phyloP scores from a whole-genome alignment of 2,888 invertebrate genomes.

The Caenorhabditis panamensis region DNA sequence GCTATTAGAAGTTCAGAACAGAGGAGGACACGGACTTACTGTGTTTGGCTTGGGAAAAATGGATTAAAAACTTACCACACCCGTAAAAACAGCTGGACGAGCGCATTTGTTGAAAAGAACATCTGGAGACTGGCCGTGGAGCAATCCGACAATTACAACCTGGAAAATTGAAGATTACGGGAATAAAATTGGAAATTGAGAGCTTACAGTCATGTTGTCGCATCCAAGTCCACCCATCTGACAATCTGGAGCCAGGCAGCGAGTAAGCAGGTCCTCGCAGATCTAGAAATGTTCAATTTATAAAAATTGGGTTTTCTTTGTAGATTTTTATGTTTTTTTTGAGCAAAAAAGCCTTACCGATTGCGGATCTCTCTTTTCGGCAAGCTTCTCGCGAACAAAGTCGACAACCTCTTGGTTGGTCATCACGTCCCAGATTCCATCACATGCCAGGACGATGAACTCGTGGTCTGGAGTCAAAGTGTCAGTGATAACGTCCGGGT shows the following conservation, averaged over 20 bases:
- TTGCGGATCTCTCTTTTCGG: conserved; percentile 90
- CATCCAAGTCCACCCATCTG: conserved; percentile 95
- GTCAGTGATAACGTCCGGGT: conserved; percentile 91
- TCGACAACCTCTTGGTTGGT: conserved; percentile 90
- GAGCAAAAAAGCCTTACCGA: conserved; percentile 83
- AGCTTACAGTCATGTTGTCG: conserved; percentile 96
- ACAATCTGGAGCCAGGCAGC: conserved; percentile 96
- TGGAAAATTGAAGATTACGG: conserved; percentile 24
- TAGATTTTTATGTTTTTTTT: conserved; percentile 4
- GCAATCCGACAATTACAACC: conserved; percentile 74
- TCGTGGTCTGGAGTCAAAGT: conserved; percentile 93
- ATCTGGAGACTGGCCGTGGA: conserved; percentile 66
- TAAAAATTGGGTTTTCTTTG: too few relatives aligned
- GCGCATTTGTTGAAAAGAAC: conserved; percentile 61
- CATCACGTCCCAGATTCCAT: conserved; percentile 99
- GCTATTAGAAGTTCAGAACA: too few relatives aligned
- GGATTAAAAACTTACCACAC: conserved; percentile 40
- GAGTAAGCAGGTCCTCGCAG: conserved; percentile 94
- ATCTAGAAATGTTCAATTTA: conserved; percentile 84
- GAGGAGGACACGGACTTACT: too few relatives aligned
- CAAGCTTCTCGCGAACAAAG: conserved; percentile 90
- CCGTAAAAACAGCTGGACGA: conserved; percentile 56
- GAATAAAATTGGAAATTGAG: conserved; percentile 12
- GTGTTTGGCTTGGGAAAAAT: too few relatives aligned
- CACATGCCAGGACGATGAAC: conserved; percentile 96